Conservation (phyloP, 1,140 invertebrate species). For the Calosoma granatense region DNA sequence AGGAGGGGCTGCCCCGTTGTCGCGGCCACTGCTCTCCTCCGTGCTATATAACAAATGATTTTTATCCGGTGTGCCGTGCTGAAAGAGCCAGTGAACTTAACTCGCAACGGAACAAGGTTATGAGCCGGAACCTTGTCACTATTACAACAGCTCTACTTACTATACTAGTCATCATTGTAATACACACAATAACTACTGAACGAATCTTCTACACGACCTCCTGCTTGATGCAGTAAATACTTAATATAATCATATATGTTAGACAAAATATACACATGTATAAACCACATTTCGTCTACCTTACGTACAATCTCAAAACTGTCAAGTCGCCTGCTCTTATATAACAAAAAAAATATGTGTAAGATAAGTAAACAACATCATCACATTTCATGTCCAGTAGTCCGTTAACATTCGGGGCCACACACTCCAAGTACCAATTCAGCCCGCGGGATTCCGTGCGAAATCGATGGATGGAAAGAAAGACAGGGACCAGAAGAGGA, state of each 20-base stretch:
- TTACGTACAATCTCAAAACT: neutral
- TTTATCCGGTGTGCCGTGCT: conserved; percentile 1
- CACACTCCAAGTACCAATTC: neutral
- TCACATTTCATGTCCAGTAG: neutral
- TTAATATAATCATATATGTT: too few species aligned
- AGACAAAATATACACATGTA: too few species aligned
- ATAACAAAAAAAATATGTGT: too few species aligned
- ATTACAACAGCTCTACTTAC: neutral
- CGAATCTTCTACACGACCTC: neutral
- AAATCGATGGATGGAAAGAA: too few species aligned
- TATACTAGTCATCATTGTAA: too few species aligned
- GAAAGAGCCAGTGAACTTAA: neutral
- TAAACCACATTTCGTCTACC: neutral
- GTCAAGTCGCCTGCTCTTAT: too few species aligned
- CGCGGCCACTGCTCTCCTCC: neutral
- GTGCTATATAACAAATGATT: neutral
- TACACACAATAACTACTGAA: neutral
- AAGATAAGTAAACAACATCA: neutral
- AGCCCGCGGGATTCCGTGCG: neutral
- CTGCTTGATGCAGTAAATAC: neutral
- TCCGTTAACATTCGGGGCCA: neutral
- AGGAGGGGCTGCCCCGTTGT: too few species aligned
- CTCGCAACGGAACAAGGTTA: neutral
- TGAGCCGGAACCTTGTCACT: neutral
- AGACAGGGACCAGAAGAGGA: neutral